Evolutionary conservation across 2,888 invertebrate genomes (phyloP).

Genomic region (Himalopsyche kuldschensis): DNA sequence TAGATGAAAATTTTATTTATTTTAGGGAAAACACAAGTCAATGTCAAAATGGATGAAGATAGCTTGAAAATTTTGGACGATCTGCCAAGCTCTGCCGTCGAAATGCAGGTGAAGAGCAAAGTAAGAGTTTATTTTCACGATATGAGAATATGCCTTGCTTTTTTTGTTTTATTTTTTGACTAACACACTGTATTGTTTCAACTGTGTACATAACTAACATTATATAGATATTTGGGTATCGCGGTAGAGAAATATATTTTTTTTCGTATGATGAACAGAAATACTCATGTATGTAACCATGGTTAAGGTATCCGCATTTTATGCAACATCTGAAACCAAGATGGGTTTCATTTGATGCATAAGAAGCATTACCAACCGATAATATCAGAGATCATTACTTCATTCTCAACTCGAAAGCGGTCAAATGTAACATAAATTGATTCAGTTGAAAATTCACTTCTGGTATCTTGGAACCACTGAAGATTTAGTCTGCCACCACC

Average conservation of each 20-base stretch:
- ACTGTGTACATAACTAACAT: not conserved
- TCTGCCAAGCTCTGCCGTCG: constrained; percentile 88
- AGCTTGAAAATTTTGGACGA: constrained; percentile 84
- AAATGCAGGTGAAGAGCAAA: constrained; percentile 93
- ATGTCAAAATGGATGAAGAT: constrained; percentile 76
- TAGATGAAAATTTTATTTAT: constrained; percentile 36
- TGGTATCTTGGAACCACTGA: no score
- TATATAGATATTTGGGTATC: not conserved
- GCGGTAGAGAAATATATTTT: constrained; percentile 2
- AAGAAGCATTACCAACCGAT: no score
- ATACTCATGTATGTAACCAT: not conserved
- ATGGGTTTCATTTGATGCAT: no score
- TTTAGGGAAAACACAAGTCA: constrained; percentile 67
- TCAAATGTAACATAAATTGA: no score
- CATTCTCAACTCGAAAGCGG: no score
- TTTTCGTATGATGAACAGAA: not conserved
- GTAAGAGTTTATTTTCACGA: constrained; percentile 54
- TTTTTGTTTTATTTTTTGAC: not conserved
- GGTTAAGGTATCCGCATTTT: no score
- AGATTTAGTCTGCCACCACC: no score
- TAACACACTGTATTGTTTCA: not conserved
- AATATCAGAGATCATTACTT: no score
- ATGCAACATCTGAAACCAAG: no score
- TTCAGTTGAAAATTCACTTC: no score
- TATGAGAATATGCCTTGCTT: constrained; percentile 23